Evolutionary conservation across 1,140 invertebrate species (phyloP).

Genomic region (Drosophila pseudoobscura): DNA sequence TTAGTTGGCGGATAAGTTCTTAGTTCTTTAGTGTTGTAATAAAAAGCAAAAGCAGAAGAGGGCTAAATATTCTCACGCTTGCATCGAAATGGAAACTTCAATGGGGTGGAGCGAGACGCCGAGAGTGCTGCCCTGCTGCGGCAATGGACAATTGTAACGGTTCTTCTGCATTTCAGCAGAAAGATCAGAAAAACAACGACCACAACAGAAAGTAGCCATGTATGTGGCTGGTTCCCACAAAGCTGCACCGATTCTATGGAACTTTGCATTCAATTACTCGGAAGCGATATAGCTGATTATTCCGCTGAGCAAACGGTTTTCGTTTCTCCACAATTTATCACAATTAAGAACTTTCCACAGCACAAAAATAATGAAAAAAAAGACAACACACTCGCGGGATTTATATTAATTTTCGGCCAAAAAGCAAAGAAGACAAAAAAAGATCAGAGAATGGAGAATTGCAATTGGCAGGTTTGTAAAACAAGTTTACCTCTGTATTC

Average conservation of each 20-base stretch:
- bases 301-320: constrained; percentile 30
- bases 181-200: no score
- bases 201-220: background rate
- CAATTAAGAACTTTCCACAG: constrained; percentile 5
- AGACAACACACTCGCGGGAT: background rate
- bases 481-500: constrained; percentile 66
- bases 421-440: constrained; percentile 1
- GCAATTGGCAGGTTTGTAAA: constrained; percentile 58
- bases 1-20: constrained; percentile 41
- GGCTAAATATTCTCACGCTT: constrained; percentile 24
- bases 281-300: background rate
- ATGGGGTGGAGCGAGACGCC: no score
- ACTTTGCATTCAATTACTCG: background rate
- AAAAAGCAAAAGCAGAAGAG: constrained; percentile 50
- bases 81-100: background rate
- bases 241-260: constrained; percentile 6
- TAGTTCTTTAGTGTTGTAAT: background rate
- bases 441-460: constrained; percentile 18
- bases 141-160: no score
- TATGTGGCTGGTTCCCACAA: constrained; percentile 5
- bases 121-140: no score
- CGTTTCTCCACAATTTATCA: background rate
- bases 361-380: constrained; percentile 5
- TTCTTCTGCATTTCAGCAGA: no score
- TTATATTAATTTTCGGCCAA: background rate